Percentiles rank a stretch among this genome's conserved stretches.
Evolutionary conservation across 2,113 vertebrate species (phyloP).

Genomic region (Psittacus erithacus): DNA sequence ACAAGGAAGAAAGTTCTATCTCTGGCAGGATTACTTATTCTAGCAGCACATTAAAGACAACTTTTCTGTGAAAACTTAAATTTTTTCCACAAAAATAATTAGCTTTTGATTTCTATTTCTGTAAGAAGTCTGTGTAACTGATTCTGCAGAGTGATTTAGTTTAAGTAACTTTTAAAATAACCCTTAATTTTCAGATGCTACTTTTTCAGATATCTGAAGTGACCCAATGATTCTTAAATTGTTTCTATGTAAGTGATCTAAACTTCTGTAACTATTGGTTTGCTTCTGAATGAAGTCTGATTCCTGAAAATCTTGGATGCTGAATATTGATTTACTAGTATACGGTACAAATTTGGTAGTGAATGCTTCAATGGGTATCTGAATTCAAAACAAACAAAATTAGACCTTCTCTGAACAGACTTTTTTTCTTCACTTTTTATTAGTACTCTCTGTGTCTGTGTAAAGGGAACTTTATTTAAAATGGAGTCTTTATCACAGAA

Average conservation of each 20-base stretch:
- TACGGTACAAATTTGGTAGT: neutral
- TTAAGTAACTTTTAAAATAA: neutral
- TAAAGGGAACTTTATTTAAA: neutral
- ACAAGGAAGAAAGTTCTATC: neutral
- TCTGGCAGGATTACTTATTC: neutral
- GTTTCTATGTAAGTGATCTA: neutral
- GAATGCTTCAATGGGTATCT: neutral
- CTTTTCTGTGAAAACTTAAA: neutral
- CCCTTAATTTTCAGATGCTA: neutral
- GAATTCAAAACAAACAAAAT: neutral
- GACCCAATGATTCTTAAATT: neutral
- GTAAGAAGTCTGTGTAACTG: neutral
- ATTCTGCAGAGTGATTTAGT: neutral
- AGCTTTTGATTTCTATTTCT: neutral
- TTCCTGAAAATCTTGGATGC: neutral
- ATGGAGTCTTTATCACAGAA: neutral
- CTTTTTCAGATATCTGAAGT: neutral
- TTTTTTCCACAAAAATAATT: neutral
- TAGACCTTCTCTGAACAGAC: neutral
- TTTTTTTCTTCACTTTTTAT: neutral
- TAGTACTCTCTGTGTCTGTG: neutral
- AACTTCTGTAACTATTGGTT: neutral
- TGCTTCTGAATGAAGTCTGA: neutral
- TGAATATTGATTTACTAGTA: neutral
- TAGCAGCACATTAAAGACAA: neutral